Conservation (phyloP, 92 coral and sea anemone species). For the Meandrina meandrites region DNA sequence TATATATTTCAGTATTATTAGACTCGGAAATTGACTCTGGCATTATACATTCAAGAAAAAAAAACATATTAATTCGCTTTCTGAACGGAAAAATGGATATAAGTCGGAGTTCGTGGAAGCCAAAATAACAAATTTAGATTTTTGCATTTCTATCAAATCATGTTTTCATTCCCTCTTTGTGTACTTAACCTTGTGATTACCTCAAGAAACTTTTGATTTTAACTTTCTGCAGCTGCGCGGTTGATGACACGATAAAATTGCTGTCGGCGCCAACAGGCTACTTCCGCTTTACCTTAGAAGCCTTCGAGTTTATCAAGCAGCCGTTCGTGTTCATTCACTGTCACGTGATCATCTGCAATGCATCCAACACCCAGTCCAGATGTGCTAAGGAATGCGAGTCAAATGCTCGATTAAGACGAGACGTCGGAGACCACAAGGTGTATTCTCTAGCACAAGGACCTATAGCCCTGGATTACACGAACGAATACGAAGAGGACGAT, state of each 20-base stretch:
- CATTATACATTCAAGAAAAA: too few relatives aligned
- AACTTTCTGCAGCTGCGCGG: conserved; percentile 12
- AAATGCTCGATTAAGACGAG: neutral
- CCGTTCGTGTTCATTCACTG: conserved; percentile 28
- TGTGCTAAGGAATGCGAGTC: conserved; percentile 28
- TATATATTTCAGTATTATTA: too few relatives aligned
- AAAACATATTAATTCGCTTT: too few relatives aligned
- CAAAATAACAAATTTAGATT: too few relatives aligned
- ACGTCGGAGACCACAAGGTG: neutral
- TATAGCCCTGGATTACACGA: neutral
- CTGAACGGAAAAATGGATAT: too few relatives aligned
- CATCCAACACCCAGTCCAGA: conserved; percentile 5
- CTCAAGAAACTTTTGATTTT: too few relatives aligned
- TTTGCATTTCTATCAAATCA: too few relatives aligned
- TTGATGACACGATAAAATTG: conserved; percentile 2
- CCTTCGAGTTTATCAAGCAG: conserved; percentile 23
- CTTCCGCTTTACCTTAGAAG: conserved; percentile 14
- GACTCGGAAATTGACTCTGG: too few relatives aligned
- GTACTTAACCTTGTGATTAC: too few relatives aligned
- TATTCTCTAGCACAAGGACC: conserved; percentile 25
- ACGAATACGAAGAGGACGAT: neutral
- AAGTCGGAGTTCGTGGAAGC: too few relatives aligned
- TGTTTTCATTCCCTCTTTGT: too few relatives aligned
- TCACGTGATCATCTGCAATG: conserved; percentile 29
- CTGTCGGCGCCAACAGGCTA: neutral